Conservation (phyloP, 2,888 invertebrate genomes). For the Cerastis leucographa region DNA sequence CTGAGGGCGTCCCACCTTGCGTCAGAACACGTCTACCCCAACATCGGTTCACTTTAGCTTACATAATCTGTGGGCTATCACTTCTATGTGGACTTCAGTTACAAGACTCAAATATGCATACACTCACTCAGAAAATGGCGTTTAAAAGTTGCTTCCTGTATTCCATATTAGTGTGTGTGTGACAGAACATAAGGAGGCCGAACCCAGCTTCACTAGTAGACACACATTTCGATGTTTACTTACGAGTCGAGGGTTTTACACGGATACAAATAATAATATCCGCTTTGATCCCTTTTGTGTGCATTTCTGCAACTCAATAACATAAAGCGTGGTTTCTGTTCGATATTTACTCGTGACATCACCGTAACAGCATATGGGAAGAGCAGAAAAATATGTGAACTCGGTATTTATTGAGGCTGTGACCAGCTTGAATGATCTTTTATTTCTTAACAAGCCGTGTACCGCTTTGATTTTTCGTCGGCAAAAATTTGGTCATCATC, state of each 20-base stretch:
- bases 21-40: too few relatives aligned
- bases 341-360: constrained; percentile 10
- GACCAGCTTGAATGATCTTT: neutral
- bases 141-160: too few relatives aligned
- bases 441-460: neutral
- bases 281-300: neutral
- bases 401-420: constrained; percentile 16
- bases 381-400: constrained; percentile 16
- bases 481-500: neutral
- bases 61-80: too few relatives aligned
- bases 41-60: too few relatives aligned
- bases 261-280: neutral
- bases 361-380: constrained; percentile 1
- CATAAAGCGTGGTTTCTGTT: neutral
- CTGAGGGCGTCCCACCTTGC: too few relatives aligned
- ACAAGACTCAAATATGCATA: too few relatives aligned
- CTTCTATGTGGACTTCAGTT: too few relatives aligned
- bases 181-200: neutral
- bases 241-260: neutral
- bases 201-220: neutral
- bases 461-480: neutral
- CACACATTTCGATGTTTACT: neutral
- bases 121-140: too few relatives aligned
- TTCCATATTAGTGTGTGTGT: too few relatives aligned
- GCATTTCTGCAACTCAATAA: neutral